Conservation (phyloP, 2,888 invertebrate genomes). For the Aporophyla nigra region DNA sequence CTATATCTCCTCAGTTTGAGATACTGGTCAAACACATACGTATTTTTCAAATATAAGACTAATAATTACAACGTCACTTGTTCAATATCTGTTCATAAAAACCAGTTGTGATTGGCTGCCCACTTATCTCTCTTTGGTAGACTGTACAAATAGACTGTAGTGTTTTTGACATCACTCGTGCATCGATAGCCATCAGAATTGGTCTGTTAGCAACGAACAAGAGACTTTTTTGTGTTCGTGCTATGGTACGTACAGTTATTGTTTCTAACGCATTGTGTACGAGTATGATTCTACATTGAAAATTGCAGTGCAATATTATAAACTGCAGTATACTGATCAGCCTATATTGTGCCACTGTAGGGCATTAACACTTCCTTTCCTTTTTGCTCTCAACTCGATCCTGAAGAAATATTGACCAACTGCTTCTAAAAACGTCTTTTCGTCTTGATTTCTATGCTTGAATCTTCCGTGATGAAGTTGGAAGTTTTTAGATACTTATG, state of each 20-base stretch:
- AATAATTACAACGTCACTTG: too few species aligned
- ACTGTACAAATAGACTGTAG: neutral
- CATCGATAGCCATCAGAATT: neutral
- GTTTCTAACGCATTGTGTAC: neutral
- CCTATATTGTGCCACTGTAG: neutral
- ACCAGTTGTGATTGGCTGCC: too few species aligned
- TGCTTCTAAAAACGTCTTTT: neutral
- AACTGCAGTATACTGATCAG: neutral
- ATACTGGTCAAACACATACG: too few species aligned
- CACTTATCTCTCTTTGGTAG: neutral
- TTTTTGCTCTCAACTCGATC: neutral
- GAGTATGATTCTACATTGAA: neutral
- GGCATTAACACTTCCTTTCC: neutral
- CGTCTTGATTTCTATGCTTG: too few species aligned
- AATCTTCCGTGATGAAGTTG: too few species aligned
- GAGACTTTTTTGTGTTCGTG: neutral
- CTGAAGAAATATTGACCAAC: neutral
- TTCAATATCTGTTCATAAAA: too few species aligned
- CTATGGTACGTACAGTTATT: neutral
- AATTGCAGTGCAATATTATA: neutral
- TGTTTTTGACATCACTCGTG: constrained; percentile 8
- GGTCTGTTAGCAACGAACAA: neutral
- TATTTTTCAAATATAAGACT: too few species aligned
- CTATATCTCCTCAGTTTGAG: too few species aligned
- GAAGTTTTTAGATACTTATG: neutral